Base-by-base conservation (phyloP, 2,888 invertebrate genomes). In the Drosophila hamatofila region DNA sequence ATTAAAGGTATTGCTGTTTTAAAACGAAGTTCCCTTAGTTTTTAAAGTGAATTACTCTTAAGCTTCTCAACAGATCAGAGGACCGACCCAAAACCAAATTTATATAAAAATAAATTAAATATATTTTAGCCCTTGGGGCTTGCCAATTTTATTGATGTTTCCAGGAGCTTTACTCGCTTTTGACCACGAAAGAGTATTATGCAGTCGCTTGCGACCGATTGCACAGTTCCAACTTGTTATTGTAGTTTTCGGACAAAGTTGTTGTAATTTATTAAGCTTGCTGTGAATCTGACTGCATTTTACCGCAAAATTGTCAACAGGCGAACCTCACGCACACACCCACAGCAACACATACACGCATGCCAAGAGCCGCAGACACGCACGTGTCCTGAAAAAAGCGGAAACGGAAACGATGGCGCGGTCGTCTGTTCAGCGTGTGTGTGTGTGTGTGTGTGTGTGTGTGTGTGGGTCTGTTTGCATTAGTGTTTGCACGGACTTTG, bases 391-490 rank as follows among this genome's bases (percentile, higher is more conserved):
- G 72, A 52, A 63, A 69, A 77, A 68, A 80, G 12, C 83, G 88
- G 89, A 88, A 83, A 69, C 87, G 83, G 83, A 86, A 86, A 69
- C 66, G 75, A 64, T 68, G 60, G 48, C 52, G 68, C 55, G 83
- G 77, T 77, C 56, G 72, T 49, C 70, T 64, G 49, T 16, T 35
- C 30, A 23, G 23, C 48, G 9, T 18, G 41, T 18, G 18, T 41
- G 21, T 52, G n/a, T 41, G 16, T 37, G 2, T 14, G 6, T n/a
- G n/a, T 16, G 2, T 37, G 18, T 49, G n/a, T 64, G 42, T 42
- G 33, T 55, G 16, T 64, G 49, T 27, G 21, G 51, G 64, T 25
- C 16, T 63, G 54, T 57, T 70, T 75, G 64, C 66, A 75, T 75
- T 81, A 66, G 68, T 75, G 58, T 73, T 72, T 66, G 71, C 58